Evolutionary conservation across 2,797 vertebrate genomes (phyloP).

Genomic region (Rhyacichthys aspro): DNA sequence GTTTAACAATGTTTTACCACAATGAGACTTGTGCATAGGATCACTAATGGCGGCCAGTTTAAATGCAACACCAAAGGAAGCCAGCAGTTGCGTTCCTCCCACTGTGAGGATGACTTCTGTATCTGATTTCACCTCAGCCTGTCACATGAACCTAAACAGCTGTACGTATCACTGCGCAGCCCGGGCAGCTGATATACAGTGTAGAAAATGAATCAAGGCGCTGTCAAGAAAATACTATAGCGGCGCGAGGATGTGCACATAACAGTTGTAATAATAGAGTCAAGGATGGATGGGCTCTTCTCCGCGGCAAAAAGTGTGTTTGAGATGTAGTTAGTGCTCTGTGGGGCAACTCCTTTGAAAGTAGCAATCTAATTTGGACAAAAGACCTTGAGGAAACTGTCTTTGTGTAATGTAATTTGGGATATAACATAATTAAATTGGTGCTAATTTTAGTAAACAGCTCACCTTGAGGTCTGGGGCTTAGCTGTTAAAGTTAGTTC

Average conservation of each 20-base stretch:
- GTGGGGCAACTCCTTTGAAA: conserved; percentile 26
- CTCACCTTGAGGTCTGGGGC: too few relatives aligned
- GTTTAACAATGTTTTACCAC: too few relatives aligned
- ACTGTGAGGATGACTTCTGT: conserved; percentile 24
- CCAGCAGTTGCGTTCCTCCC: conserved; percentile 16
- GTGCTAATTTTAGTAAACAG: too few relatives aligned
- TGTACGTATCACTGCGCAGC: conserved; percentile 19
- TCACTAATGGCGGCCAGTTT: too few relatives aligned
- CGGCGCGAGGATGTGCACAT: neutral
- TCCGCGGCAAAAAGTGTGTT: neutral
- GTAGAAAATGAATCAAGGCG: conserved; percentile 33
- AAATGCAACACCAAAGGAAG: neutral
- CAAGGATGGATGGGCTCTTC: neutral
- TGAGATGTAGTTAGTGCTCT: conserved; percentile 20
- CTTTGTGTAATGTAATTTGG: too few relatives aligned
- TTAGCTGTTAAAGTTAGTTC: too few relatives aligned
- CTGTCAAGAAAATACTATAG: conserved; percentile 31
- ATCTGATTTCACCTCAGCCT: conserved; percentile 37
- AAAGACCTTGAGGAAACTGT: too few relatives aligned
- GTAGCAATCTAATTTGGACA: too few relatives aligned
- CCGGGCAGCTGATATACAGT: conserved; percentile 34
- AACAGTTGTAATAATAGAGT: conserved; percentile 2
- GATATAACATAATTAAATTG: too few relatives aligned
- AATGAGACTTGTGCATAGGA: too few relatives aligned
- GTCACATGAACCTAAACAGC: conserved; percentile 44